A percentile compares a stretch with the other conserved stretches of the same genome.
phyloP scores from a whole-genome alignment of 2,888 invertebrate species.

The Tenthredo notha region DNA sequence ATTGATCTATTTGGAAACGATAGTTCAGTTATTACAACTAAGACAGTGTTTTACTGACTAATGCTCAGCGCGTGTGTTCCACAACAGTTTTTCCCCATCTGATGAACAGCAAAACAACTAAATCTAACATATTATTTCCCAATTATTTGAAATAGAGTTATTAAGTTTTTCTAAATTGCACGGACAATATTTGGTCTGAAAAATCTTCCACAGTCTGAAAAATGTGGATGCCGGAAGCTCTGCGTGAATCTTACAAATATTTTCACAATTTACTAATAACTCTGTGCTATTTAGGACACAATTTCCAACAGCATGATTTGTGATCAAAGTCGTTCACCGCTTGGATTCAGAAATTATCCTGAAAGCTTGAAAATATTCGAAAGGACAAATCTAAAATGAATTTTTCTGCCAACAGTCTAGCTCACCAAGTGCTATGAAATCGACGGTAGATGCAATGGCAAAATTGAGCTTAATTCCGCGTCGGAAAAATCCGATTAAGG shows the following conservation, averaged over 20 bases:
- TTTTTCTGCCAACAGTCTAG: neutral
- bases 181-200: neutral
- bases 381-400: neutral
- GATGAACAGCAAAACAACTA: neutral
- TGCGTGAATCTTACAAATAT: neutral
- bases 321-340: neutral
- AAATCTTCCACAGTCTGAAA: neutral
- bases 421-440: slow-evolving; percentile 8
- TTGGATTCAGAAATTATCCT: neutral
- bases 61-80: neutral
- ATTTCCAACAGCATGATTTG: neutral
- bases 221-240: neutral
- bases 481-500: slow-evolving; percentile 60
- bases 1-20: neutral
- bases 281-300: neutral
- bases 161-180: neutral
- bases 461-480: slow-evolving; percentile 64
- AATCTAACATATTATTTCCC: neutral
- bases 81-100: neutral
- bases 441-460: slow-evolving; percentile 43
- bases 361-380: neutral
- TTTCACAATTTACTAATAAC: neutral
- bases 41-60: neutral
- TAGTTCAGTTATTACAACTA: neutral
- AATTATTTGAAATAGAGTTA: neutral